These are phyloP conservation scores for Trididemnum nubilum DNA, from an alignment of 23 tunicate genomes.

Conservation along the genomic window DNA sequence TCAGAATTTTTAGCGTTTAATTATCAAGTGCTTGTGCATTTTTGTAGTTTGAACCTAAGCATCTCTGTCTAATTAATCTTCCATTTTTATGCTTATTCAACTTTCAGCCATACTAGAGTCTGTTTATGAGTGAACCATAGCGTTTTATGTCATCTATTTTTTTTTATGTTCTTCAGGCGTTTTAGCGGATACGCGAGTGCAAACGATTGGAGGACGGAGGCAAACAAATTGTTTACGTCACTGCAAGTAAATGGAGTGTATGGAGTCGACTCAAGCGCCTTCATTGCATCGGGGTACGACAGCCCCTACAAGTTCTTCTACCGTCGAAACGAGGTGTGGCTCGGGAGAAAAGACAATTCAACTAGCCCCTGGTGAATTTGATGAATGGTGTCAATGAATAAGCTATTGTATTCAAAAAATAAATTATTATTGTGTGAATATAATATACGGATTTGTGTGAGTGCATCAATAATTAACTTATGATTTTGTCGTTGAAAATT, in stretches of 20 bases:
- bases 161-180: background rate
- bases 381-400: background rate
- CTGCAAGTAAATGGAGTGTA: background rate
- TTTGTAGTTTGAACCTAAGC: too few species aligned
- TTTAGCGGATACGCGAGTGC: constrained; percentile 14
- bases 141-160: too few species aligned
- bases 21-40: too few species aligned
- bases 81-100: too few species aligned
- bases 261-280: background rate
- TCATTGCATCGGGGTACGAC: constrained; percentile 13
- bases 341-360: background rate
- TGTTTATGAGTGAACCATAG: too few species aligned
- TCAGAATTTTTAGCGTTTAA: too few species aligned
- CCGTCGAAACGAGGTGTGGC: constrained; percentile 24
- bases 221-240: background rate
- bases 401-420: background rate
- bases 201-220: constrained; percentile 7
- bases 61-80: too few species aligned
- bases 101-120: too few species aligned
- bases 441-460: background rate
- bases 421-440: background rate
- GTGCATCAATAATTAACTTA: background rate
- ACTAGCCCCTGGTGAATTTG: background rate
- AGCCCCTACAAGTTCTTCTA: background rate
- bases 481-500: background rate